These are phyloP conservation scores for Bombus confusus DNA, from an alignment of 1,140 invertebrate species.

Conservation along the genomic window DNA sequence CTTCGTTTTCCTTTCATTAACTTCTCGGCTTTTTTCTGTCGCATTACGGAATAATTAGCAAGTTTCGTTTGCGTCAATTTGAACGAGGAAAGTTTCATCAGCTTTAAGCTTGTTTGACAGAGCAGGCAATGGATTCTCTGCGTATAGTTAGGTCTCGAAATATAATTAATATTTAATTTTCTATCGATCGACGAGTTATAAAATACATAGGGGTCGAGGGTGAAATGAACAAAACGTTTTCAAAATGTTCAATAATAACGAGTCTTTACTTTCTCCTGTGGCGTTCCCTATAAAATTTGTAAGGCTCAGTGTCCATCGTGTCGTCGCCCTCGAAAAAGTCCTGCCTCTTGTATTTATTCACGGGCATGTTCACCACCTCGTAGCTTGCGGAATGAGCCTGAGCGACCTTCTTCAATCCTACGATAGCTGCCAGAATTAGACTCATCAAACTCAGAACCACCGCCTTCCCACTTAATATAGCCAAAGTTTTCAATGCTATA, in stretches of 20 bases:
- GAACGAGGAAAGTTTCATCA: background rate
- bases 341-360: constrained; percentile 77
- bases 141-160: background rate
- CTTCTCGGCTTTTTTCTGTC: background rate
- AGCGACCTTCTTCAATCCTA: constrained; percentile 77
- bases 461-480: constrained; percentile 85
- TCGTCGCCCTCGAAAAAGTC: constrained; percentile 66
- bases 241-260: background rate
- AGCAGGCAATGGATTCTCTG: too few relatives aligned
- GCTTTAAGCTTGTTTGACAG: background rate
- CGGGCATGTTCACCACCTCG: constrained; percentile 71
- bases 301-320: constrained; percentile 67
- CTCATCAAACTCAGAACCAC: constrained; percentile 84
- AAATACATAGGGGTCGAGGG: too few relatives aligned
- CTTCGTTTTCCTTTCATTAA: background rate
- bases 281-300: constrained; percentile 73
- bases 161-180: background rate
- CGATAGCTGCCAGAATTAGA: constrained; percentile 81
- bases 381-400: constrained; percentile 55
- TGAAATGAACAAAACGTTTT: background rate
- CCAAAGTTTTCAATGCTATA: constrained; percentile 85
- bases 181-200: background rate
- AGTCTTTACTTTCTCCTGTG: constrained; percentile 60
- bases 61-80: background rate
- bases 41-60: background rate